Percentiles rank a stretch among this genome's conserved stretches.
These are phyloP conservation scores for Leuciscus idus DNA, from an alignment of 2,113 vertebrate species.

Conservation along the genomic window DNA sequence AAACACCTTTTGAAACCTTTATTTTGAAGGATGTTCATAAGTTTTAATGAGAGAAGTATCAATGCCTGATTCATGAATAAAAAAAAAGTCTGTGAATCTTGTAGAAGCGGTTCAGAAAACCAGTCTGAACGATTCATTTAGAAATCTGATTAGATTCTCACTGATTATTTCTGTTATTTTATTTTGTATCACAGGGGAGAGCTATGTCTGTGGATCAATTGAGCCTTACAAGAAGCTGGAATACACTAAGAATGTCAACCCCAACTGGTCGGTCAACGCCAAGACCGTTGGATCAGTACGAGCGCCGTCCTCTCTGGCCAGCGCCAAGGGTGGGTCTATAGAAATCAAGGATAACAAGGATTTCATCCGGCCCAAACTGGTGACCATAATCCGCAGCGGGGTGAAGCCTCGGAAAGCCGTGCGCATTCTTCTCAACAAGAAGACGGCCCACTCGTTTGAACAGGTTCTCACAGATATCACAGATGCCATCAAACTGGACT, in stretches of 20 bases:
- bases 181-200: slow-evolving; percentile 82
- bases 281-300: slow-evolving; percentile 79
- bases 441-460: slow-evolving; percentile 96
- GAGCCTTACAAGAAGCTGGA: slow-evolving; percentile 95
- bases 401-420: slow-evolving; percentile 96
- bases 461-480: slow-evolving; percentile 97
- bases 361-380: slow-evolving; percentile 96
- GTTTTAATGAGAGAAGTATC: too few relatives aligned
- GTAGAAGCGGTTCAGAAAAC: neutral
- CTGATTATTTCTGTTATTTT: slow-evolving; percentile 46
- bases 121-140: neutral
- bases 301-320: slow-evolving; percentile 83
- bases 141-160: neutral
- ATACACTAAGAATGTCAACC: slow-evolving; percentile 98
- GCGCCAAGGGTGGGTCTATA: slow-evolving; percentile 78
- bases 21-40: too few relatives aligned
- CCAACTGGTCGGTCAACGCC: slow-evolving; percentile 94
- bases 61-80: too few relatives aligned
- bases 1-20: too few relatives aligned
- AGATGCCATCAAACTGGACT: slow-evolving; percentile 96
- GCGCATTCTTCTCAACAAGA: slow-evolving; percentile 96
- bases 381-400: slow-evolving; percentile 95
- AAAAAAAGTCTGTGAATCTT: neutral
- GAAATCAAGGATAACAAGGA: slow-evolving; percentile 89
- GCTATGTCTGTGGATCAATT: slow-evolving; percentile 96